Evolutionary conservation across 2,888 invertebrate species (phyloP).

Genomic region (Xanthia icteritia): DNA sequence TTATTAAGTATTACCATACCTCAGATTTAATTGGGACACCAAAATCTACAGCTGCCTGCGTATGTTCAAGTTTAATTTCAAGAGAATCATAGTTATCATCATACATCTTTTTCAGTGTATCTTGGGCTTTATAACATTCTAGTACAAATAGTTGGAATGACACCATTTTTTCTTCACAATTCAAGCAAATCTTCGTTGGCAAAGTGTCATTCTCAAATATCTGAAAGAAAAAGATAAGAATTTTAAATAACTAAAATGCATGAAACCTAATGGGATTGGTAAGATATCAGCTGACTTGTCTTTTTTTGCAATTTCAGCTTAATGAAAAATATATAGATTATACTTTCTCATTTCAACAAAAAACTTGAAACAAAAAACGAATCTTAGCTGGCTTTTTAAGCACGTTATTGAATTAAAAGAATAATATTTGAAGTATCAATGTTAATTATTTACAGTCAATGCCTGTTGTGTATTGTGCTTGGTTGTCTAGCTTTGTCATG

Average conservation of each 20-base stretch:
- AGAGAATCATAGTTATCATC: conserved; percentile 67
- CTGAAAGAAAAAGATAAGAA: conserved; percentile 70
- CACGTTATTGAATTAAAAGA: neutral
- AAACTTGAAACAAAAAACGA: neutral
- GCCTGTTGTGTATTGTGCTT: neutral
- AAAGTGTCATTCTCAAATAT: conserved; percentile 81
- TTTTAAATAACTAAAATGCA: neutral
- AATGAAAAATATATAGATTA: too few relatives aligned
- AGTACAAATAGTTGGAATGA: conserved; percentile 85
- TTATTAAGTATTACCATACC: conserved; percentile 68
- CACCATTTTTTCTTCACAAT: conserved; percentile 87
- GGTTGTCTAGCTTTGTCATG: neutral
- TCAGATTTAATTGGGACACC: conserved; percentile 80
- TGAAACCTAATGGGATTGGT: neutral
- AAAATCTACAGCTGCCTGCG: conserved; percentile 57
- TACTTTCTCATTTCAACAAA: neutral
- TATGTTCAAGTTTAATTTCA: conserved; percentile 75
- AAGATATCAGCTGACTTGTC: neutral
- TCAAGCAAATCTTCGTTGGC: conserved; percentile 84
- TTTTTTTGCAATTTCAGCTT: too few relatives aligned
- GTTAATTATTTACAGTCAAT: conserved; percentile 9
- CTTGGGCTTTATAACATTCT: conserved; percentile 85
- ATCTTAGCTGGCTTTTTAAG: neutral
- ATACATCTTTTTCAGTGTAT: conserved; percentile 77
- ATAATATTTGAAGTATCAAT: neutral